Base-by-base conservation (phyloP, 2,888 invertebrate species). In the Pardosa pseudoannulata region DNA sequence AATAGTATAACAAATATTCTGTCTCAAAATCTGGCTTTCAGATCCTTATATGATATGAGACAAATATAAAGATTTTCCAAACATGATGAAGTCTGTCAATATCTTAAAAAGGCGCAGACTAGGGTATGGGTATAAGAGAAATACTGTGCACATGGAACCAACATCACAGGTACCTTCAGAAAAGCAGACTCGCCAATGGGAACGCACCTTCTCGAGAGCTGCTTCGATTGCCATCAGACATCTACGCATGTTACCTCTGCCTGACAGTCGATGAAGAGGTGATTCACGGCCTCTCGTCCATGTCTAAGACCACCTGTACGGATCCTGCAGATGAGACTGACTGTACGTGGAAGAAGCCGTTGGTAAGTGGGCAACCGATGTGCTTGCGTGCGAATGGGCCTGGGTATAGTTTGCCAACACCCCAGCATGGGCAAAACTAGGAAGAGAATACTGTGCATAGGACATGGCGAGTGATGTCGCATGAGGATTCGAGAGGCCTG, bases 301-400 rank as follows among this genome's bases (percentile, higher is more conserved):
- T 36, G 32, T 39, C 81, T 83, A 89, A 72, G 88, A 88, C 89
- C 89, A 89, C 76, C 80, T 81, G 79, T 89, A 89, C 13, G 88
- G 89, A 36, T 88, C 88, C 27, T 88, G 88, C 28, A 89, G 29
- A 64, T 89, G 89, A 50, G 88, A 87, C 62, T 88, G 88, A 67
- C 86, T 88, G 65, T 88, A 89, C 65, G 88, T 82, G 46, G 82
- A 56, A 56, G 79, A 62, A 46, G 88, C 78, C 31, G 87, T 79
- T 13, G 79, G 79, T 79, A 89, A 74, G 50, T 89, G 89, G 36
- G 88, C 83, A 13, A 89, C 85, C 5, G 87, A 62, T 32, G 87
- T 82, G 27, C 85, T 80, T 41, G 85, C 80, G 62, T 88, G 88
- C 11, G 88, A 70, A 29, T 89, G 89, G 70, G 88, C 87, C 79